Evolutionary conservation across 2,797 vertebrate genomes (phyloP).

Genomic region (Lerista edwardsae): DNA sequence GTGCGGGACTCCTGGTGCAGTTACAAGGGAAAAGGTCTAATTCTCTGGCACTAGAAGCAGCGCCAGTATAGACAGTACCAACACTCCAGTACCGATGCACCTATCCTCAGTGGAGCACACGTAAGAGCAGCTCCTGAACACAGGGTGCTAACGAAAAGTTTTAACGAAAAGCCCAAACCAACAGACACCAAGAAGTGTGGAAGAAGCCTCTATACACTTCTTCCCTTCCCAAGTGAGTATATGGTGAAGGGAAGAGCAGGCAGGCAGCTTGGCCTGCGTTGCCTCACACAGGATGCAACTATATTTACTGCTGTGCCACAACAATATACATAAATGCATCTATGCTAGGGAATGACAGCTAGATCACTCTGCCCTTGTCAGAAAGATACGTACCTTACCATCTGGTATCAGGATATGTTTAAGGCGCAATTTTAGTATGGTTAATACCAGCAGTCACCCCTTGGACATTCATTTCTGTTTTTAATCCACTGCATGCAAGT

Average conservation of each 20-base stretch:
- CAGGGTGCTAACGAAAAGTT: neutral
- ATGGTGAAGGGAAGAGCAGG: no score
- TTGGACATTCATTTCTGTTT: neutral
- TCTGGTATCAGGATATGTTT: neutral
- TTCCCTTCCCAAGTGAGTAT: neutral
- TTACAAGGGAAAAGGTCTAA: neutral
- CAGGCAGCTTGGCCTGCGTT: neutral
- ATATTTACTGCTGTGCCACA: neutral
- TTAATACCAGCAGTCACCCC: constrained; percentile 36
- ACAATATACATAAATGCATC: neutral
- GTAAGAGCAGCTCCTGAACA: neutral
- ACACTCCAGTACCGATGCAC: no score
- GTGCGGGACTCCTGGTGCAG: neutral
- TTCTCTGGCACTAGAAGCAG: neutral
- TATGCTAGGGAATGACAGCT: neutral
- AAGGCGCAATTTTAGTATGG: neutral
- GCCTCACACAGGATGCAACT: neutral
- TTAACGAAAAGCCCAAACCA: neutral
- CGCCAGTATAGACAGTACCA: neutral
- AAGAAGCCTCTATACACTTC: neutral
- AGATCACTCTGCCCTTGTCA: neutral
- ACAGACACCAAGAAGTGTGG: no score
- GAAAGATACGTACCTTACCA: neutral
- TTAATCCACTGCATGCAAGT: constrained; percentile 42
- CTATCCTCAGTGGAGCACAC: neutral